phyloP scores from a whole-genome alignment of 2,888 invertebrate species.

The Iselma pallidipennis region DNA sequence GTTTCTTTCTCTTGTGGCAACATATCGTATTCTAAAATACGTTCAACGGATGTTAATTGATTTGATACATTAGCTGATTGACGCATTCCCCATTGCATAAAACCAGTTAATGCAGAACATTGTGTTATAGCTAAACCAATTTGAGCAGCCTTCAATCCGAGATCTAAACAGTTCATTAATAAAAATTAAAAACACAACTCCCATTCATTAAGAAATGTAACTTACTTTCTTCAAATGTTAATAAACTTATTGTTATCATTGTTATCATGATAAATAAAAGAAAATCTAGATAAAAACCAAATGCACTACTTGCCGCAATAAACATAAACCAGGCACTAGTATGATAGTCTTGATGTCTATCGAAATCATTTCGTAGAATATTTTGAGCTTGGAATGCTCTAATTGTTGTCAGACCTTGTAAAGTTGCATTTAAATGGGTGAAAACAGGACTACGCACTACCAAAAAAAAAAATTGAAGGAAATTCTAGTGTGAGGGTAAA shows the following conservation, averaged over 20 bases:
- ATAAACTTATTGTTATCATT: constrained; percentile 68
- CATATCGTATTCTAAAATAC: constrained; percentile 79
- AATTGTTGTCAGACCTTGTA: constrained; percentile 80
- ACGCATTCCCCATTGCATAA: constrained; percentile 78
- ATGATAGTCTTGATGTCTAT: constrained; percentile 65
- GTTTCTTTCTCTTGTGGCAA: constrained; percentile 67
- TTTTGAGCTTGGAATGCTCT: constrained; percentile 74
- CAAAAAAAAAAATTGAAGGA: constrained; percentile 9
- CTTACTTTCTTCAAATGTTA: constrained; percentile 55
- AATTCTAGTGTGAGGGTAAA: not conserved
- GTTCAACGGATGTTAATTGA: constrained; percentile 79
- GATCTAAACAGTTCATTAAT: constrained; percentile 17
- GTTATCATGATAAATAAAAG: constrained; percentile 67
- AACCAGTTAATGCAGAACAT: constrained; percentile 63
- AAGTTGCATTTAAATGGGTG: constrained; percentile 76
- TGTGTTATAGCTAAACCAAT: constrained; percentile 71
- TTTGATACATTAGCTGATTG: constrained; percentile 82
- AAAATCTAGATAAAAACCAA: constrained; percentile 68
- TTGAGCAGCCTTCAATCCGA: constrained; percentile 58
- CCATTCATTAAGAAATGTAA: constrained; percentile 7
- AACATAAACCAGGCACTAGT: constrained; percentile 71
- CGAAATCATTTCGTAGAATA: constrained; percentile 62
- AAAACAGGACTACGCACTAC: constrained; percentile 86
- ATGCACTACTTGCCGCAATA: constrained; percentile 66
- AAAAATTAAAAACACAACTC: not conserved